Evolutionary conservation across 1,140 invertebrate genomes (phyloP).

Genomic region (Manduca sexta): DNA sequence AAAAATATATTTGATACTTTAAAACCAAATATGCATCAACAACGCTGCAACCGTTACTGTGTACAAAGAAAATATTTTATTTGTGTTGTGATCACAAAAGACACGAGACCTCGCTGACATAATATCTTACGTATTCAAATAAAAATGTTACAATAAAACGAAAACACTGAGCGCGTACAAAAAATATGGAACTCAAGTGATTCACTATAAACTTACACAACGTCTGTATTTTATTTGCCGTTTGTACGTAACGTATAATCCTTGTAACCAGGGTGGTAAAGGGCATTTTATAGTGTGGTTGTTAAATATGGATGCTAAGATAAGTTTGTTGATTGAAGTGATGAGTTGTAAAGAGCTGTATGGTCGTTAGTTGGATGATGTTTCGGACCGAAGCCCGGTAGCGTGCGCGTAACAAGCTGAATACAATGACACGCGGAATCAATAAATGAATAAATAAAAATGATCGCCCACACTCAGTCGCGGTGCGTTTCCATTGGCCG

Average conservation of each 20-base stretch:
- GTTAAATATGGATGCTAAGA: constrained; percentile 4
- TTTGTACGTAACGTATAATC: too few species aligned
- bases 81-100: constrained; percentile 44
- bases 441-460: constrained; percentile 50
- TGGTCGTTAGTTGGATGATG: constrained; percentile 36
- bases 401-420: constrained; percentile 44
- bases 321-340: constrained; percentile 22
- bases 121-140: constrained; percentile 49
- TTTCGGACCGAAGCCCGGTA: constrained; percentile 48
- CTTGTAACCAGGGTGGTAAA: neutral
- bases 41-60: constrained; percentile 32
- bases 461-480: constrained; percentile 45
- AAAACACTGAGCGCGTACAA: constrained; percentile 28
- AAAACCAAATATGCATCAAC: too few species aligned
- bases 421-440: constrained; percentile 50
- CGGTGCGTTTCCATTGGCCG: constrained; percentile 30
- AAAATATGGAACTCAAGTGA: constrained; percentile 44
- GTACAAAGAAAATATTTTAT: constrained; percentile 48
- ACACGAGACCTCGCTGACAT: constrained; percentile 50
- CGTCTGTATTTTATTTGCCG: constrained; percentile 4
- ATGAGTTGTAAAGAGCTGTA: constrained; percentile 46
- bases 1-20: too few species aligned
- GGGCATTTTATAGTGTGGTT: neutral
- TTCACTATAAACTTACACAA: constrained; percentile 48
- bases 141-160: constrained; percentile 41